Conservation (phyloP, 1,140 invertebrate genomes). For the Penaeus indicus region DNA sequence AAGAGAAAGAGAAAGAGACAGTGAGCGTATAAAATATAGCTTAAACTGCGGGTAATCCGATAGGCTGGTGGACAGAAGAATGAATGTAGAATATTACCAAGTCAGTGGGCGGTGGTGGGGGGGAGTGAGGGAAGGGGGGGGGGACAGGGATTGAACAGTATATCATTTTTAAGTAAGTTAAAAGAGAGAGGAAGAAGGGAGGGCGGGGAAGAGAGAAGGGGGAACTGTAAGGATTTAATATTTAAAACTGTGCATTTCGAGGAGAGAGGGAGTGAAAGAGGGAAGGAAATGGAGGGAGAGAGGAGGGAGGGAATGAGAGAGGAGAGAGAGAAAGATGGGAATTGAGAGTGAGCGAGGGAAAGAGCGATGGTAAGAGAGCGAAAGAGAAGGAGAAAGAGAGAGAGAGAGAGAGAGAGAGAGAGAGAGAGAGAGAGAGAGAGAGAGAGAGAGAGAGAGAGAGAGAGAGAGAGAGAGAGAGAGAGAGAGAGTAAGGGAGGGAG, state of each 20-base stretch:
- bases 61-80: conserved; percentile 16
- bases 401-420: not conserved
- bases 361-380: not conserved
- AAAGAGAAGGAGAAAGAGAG: not conserved
- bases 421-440: conserved; percentile 28
- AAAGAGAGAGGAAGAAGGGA: not conserved
- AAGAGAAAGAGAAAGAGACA: too few species aligned
- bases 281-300: not conserved
- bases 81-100: not conserved
- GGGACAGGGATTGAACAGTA: conserved; percentile 17
- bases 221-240: not conserved
- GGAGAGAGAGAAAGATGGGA: not conserved
- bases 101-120: conserved; percentile 23
- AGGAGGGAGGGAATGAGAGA: not conserved
- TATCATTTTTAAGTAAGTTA: too few species aligned
- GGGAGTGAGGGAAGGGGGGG: conserved; percentile 22
- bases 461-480: conserved; percentile 1
- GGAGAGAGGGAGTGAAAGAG: not conserved
- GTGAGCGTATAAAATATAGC: too few species aligned
- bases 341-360: not conserved
- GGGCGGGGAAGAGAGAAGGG: not conserved
- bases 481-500: not conserved
- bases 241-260: too few species aligned
- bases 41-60: too few species aligned
- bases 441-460: conserved; percentile 27